Conservation (phyloP, 2,888 invertebrate species). For the Vandiemenella viatica region DNA sequence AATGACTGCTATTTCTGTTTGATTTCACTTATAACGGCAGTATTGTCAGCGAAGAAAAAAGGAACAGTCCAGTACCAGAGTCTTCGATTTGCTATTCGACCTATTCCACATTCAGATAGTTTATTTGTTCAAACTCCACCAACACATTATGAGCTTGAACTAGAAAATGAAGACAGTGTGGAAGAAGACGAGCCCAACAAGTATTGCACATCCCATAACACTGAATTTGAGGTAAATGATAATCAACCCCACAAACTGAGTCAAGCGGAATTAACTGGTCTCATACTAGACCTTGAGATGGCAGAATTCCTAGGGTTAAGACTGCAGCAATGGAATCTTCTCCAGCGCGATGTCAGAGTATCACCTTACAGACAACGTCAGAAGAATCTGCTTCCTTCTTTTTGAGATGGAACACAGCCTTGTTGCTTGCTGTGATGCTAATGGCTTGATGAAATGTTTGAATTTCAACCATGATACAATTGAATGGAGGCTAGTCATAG, state of each 20-base stretch:
- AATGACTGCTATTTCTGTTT: slow-evolving; percentile 6
- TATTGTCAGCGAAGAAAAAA: slow-evolving; percentile 1
- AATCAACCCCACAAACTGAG: neutral
- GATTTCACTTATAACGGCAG: neutral
- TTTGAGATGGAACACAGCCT: too few relatives aligned
- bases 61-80: neutral
- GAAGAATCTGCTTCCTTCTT: too few relatives aligned
- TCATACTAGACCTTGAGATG: neutral
- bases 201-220: neutral
- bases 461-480: slow-evolving; percentile 1
- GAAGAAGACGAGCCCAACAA: neutral
- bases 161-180: slow-evolving; percentile 4
- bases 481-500: slow-evolving; percentile 1
- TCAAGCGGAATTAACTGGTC: neutral
- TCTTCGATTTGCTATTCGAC: neutral
- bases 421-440: neutral
- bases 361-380: too few relatives aligned
- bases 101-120: neutral
- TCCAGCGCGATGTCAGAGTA: neutral
- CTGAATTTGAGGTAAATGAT: neutral
- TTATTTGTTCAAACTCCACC: neutral
- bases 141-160: neutral
- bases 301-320: neutral
- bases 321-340: too few relatives aligned
- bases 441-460: neutral